Evolutionary conservation across 2,888 invertebrate genomes (phyloP), one percentile per base, ranked within the genome.

Genomic region (Diarsia dahlii): DNA sequence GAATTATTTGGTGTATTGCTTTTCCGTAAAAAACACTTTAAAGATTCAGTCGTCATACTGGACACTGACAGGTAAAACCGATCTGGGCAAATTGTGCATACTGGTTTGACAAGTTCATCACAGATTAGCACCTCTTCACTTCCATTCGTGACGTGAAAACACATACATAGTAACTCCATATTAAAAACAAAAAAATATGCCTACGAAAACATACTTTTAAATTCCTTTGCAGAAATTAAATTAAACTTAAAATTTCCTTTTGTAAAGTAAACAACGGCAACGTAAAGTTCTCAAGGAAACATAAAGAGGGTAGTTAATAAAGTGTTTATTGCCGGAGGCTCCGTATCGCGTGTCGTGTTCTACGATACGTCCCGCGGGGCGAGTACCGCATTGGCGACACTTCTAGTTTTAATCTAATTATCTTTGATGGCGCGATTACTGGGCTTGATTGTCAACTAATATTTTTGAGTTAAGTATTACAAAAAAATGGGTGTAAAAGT

Each of bases 321-420:
- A 84, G 78, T 82, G 83, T 85, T 85, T 87, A 87, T 85, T 87
- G 74, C 78, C 58, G 20, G 60, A 64, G 81, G 81, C 72, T 58
- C 65, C 67, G 78, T 74, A 82, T 85, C 78, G 78, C 88, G 83
- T 85, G 83, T 85, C 88, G 72, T 34, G 85, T 76, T 72, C 60
- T 66, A 34, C 83, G 82, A 86, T 78, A 78, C 86, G 74, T 78
- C 86, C 76, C 83, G 15, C 1, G 83, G 23, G 87, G 62, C 69
- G 50, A 58, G 69, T 63, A 34, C 56, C 45, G 67, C 82, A 67
- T 65, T 45, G 71, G 34, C 63, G 84, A 71, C 71, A 82, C 82
- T 82, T 64, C 84, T 74, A 86, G 79, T 82, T 83, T 86, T 71
- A 86, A 83, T 86, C 68, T 83, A 78, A 78, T 83, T 86, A 78